A percentile compares a stretch with the other conserved stretches of the same genome.
Evolutionary conservation across 23 tunicate genomes (phyloP).

Genomic region (Aplidium turbinatum): DNA sequence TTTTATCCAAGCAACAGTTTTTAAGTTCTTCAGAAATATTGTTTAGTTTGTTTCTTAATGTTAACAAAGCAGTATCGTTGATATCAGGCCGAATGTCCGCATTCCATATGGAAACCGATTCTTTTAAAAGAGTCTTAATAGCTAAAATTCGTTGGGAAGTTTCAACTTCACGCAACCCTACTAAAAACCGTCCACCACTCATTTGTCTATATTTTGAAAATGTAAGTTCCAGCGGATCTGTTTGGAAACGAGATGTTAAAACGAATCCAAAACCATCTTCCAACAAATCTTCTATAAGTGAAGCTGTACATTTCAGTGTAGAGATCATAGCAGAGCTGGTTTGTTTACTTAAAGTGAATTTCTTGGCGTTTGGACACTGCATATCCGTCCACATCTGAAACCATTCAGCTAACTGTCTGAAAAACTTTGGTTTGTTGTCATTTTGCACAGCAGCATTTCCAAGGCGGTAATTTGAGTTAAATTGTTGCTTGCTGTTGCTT

Average conservation of each 20-base stretch:
- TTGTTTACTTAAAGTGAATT: slow-evolving; percentile 9
- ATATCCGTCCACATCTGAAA: neutral
- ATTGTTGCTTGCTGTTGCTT: slow-evolving; percentile 14
- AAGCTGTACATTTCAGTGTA: slow-evolving; percentile 6
- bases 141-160: neutral
- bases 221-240: neutral
- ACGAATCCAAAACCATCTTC: neutral
- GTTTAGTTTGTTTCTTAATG: too few species aligned
- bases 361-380: neutral
- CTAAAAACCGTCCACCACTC: neutral
- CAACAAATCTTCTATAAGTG: neutral
- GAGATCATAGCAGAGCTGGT: neutral
- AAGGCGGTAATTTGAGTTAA: neutral
- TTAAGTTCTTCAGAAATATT: neutral
- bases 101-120: too few species aligned
- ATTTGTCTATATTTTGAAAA: neutral
- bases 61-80: neutral
- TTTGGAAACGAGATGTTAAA: neutral
- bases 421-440: slow-evolving; percentile 7
- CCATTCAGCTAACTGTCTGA: neutral
- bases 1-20: neutral
- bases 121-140: neutral
- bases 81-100: neutral
- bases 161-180: neutral
- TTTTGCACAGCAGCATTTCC: slow-evolving; percentile 7